Base-by-base conservation (phyloP, 1,140 invertebrate species). In the Cotesia glomerata region DNA sequence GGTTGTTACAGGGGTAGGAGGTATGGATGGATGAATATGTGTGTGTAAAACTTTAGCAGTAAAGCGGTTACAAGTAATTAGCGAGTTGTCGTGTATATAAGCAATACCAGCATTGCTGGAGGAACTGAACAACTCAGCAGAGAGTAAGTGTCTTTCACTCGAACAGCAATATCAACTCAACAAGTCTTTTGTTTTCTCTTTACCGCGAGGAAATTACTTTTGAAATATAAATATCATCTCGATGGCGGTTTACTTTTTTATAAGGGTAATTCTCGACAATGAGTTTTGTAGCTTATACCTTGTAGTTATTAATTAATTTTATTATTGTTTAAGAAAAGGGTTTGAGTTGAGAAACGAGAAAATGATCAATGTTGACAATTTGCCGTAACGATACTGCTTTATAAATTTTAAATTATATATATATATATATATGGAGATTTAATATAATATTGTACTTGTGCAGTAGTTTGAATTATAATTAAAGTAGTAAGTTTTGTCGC, bases 171-270 rank as follows among this genome's bases (percentile, higher is more conserved):
- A 58, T 58, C n/a, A 66, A 52, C 18, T 54, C 65, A 68, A 68
- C 45, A 54, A 66, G 62, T 66, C 52, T 65, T 36, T 52, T 68
- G 69, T 54, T 63, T 58, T 65, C 52, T 71, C 69, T 58, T 51
- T 63, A 58, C 56, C 16, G 56, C 16, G 56, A 58, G 56, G 56
- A 58, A 58, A 58, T 58, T 58, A 58, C 56, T 58, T 58, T 16
- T 26, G 56, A 58, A 9, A 58, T 58, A 58, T 58, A 58, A 45
- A 45, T 45, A 45, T 58, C 16, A 58, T 58, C 18, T 58, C 56
- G 18, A 58, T 26, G 18, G 26, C 16, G 5, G 14, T 58, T 18
- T 58, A 58, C 16, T 58, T 58, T 58, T 9, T 58, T 26, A 26
- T 26, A 26, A 26, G 26, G 26, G 26, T 26, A 26, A 45, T 45